Conservation (phyloP, 1,140 invertebrate genomes). For the Meteorus sp. region DNA sequence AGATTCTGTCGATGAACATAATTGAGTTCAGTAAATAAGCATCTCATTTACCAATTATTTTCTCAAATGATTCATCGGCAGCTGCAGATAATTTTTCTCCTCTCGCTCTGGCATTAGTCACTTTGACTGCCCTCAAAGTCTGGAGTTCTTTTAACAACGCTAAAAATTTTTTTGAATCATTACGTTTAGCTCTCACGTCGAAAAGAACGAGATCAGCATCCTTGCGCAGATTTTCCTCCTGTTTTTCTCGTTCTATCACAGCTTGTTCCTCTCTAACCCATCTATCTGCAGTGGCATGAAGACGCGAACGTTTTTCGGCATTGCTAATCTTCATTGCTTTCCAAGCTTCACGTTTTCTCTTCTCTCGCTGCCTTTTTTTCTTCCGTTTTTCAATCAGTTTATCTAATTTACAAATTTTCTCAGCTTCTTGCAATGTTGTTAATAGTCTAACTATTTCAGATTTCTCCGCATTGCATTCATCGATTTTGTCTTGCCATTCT, state of each 20-base stretch:
- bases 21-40: slow-evolving; percentile 2
- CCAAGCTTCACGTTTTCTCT: slow-evolving; percentile 52
- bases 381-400: slow-evolving; percentile 58
- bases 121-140: slow-evolving; percentile 65
- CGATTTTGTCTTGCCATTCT: slow-evolving; percentile 60
- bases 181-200: slow-evolving; percentile 70
- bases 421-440: slow-evolving; percentile 54
- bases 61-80: slow-evolving; percentile 51
- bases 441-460: slow-evolving; percentile 35
- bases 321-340: slow-evolving; percentile 51
- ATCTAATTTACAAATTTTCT: slow-evolving; percentile 54
- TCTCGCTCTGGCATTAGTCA: slow-evolving; percentile 63
- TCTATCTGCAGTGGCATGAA: slow-evolving; percentile 62
- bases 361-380: slow-evolving; percentile 62
- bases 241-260: slow-evolving; percentile 64
- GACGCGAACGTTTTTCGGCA: slow-evolving; percentile 50
- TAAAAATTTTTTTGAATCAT: slow-evolving; percentile 67
- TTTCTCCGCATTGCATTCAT: slow-evolving; percentile 37
- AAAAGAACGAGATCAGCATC: slow-evolving; percentile 70
- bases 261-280: slow-evolving; percentile 65
- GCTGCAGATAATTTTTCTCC: slow-evolving; percentile 60
- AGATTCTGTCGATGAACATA: slow-evolving; percentile 2
- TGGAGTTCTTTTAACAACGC: slow-evolving; percentile 64
- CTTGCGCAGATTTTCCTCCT: slow-evolving; percentile 68
- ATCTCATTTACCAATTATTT: slow-evolving; percentile 45